Evolutionary conservation across 2,113 vertebrate species (phyloP), one percentile per base, ranked within the genome.

Genomic region (Chunga burmeisteri): DNA sequence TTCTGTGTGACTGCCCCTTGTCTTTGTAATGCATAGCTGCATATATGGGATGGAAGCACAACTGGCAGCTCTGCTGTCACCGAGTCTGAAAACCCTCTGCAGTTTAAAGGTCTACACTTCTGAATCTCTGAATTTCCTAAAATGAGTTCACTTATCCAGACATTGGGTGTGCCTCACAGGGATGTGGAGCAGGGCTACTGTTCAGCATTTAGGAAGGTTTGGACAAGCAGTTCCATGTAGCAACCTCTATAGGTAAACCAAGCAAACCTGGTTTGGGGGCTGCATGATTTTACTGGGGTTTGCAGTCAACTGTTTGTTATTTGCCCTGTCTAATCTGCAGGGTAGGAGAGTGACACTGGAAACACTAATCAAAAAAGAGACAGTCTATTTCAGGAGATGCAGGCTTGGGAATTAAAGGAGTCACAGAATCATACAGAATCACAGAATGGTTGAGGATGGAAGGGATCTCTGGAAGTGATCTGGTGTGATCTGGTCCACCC

Each of bases 1-100:
- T 93, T 91, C 90, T 94, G 52, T 93, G 80, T 86, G 92, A 79
- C 65, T 94, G 68, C 65, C 52, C 77, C 59, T 63, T 70, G 56
- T n/a, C 86, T 86, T 17, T 79, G 27, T 44, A 63, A 92, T 13
- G 38, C 65, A 50, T 36, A 91, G 66, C 58, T 68, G 71, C 34
- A 8, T 58, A 27, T 67, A 47, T 40, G 56, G 70, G 52, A 72
- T 36, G 44, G 55, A 25, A 83, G 67, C 59, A 61, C 3, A 5
- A 58, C 46, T 77, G n/a, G 81, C 79, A 90, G 65, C 47, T 94
- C 75, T 56, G 22, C 72, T 66, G 17, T 26, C 18, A 12, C 34
- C 1, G 1, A 70, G 34, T 53, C 63, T 78, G 72, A 90, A 86
- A 92, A 66, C 27, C 19, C 17, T 62, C n/a, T 50, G 38, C 38